Evolutionary conservation across 2,888 invertebrate species (phyloP), one percentile per base, ranked within the genome.

Genomic region (Drosophila kambysellisi): DNA sequence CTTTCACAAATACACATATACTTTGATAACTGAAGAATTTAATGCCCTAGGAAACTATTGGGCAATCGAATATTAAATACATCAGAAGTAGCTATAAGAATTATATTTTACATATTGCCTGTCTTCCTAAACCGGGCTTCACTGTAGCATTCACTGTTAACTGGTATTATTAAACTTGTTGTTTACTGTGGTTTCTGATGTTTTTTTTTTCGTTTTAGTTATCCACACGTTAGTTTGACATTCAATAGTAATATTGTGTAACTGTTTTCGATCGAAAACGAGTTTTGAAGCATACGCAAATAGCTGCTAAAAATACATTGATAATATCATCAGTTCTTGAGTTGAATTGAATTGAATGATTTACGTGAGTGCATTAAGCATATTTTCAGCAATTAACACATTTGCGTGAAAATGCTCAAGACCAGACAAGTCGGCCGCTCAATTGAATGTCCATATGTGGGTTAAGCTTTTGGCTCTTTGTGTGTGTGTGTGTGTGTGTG

Each of bases 351-450:
- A 63, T 68, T 48, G 15, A 75, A 63, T 63, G 41, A 52, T 63
- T 54, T 59, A 43, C 20, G 15, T 50, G 50, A 60, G 25, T 66
- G 59, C 51, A 39, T 52, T 56, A 39, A 57, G 62, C 84, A 82
- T 75, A 72, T 48, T 74, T 88, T 57, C 61, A 43, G 61, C 68
- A 84, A 90, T 86, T 90, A 73, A 63, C 71, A 89, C 62, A 75
- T 39, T 75, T 76, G 85, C 78, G 91, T 83, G 73, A 87, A 87
- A 75, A 74, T 66, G 52, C 70, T 72, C 80, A 83, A 90, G 87
- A 79, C 61, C 87, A 46, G 7, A 1, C 25, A 68, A 56, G 43
- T 30, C 59, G 54, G 41, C 46, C 43, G 50, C 62, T 76, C 72
- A 78, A 78, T 80, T 53, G 53, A 63, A 37, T 39, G 43, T 12